These are phyloP conservation scores for Brenthis daphne DNA, from an alignment of 2,888 invertebrate species.

Conservation along the genomic window DNA sequence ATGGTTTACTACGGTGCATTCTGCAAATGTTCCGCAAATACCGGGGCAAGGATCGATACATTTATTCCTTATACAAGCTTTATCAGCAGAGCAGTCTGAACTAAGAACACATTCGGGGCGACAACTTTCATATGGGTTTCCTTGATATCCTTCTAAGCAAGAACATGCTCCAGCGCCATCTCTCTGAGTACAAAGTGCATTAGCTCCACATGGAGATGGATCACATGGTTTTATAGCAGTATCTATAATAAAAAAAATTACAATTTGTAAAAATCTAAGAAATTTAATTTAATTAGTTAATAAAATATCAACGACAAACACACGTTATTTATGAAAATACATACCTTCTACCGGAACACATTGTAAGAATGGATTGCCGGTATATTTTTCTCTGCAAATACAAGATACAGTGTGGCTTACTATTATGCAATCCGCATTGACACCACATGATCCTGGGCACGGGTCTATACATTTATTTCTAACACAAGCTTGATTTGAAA, in stretches of 20 bases:
- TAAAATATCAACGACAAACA: no score
- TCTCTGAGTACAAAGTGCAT: slow-evolving; percentile 89
- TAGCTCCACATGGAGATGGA: slow-evolving; percentile 93
- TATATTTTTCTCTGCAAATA: slow-evolving; percentile 87
- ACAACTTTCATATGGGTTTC: slow-evolving; percentile 93
- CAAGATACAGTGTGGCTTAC: slow-evolving; percentile 92
- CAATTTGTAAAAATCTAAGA: background rate
- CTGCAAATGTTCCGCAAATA: slow-evolving; percentile 91
- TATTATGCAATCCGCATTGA: slow-evolving; percentile 90
- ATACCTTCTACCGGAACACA: slow-evolving; percentile 84
- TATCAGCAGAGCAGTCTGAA: slow-evolving; percentile 91
- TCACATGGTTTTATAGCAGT: slow-evolving; percentile 88
- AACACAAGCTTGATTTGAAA: slow-evolving; percentile 88
- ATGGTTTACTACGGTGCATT: slow-evolving; percentile 92
- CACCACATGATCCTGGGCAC: slow-evolving; percentile 91
- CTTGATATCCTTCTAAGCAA: slow-evolving; percentile 90
- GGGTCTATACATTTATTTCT: slow-evolving; percentile 91
- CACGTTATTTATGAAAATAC: background rate
- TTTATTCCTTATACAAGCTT: slow-evolving; percentile 91
- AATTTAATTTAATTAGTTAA: no score
- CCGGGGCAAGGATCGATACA: slow-evolving; percentile 94
- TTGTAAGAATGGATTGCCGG: slow-evolving; percentile 92
- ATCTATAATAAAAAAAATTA: slow-evolving; percentile 58
- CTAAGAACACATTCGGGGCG: slow-evolving; percentile 93
- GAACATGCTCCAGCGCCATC: slow-evolving; percentile 91